Conservation (phyloP, 1,140 invertebrate species). For the Caenorhabditis remanei region DNA sequence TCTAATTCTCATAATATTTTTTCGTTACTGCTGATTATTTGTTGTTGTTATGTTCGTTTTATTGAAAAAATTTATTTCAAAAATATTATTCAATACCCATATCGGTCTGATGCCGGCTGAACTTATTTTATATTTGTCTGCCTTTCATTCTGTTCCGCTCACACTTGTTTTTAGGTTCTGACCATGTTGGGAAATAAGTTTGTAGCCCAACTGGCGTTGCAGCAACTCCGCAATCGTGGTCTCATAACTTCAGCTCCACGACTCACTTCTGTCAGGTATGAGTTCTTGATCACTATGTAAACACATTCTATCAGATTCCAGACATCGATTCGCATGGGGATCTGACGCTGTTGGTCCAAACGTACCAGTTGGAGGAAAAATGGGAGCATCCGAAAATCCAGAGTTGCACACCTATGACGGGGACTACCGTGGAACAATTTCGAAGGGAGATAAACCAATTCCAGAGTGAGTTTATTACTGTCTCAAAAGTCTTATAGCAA, state of each 20-base stretch:
- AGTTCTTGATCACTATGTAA: background rate
- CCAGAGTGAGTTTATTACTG: conserved; percentile 60
- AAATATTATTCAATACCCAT: background rate
- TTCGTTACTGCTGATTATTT: conserved; percentile 25
- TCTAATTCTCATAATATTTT: background rate
- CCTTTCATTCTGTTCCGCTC: background rate
- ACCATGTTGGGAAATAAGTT: conserved; percentile 54
- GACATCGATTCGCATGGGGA: conserved; percentile 63
- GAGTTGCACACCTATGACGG: conserved; percentile 69
- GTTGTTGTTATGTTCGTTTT: conserved; percentile 49
- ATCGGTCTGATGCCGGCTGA: background rate
- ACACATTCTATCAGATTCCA: background rate
- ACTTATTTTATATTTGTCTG: background rate
- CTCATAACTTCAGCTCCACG: conserved; percentile 9
- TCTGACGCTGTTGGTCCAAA: conserved; percentile 61
- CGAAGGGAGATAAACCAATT: conserved; percentile 66
- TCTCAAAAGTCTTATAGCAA: background rate
- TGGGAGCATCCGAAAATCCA: conserved; percentile 66
- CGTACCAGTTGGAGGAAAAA: conserved; percentile 66
- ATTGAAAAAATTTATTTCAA: background rate
- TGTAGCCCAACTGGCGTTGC: conserved; percentile 12
- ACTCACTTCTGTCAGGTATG: conserved; percentile 36
- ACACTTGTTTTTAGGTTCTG: conserved; percentile 2
- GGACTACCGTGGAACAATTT: conserved; percentile 63
- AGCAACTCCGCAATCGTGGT: conserved; percentile 38